A percentile compares a stretch with the other conserved stretches of the same genome.
phyloP scores from a whole-genome alignment of 2,888 invertebrate genomes.

The Zygothrica quintamaculata region DNA sequence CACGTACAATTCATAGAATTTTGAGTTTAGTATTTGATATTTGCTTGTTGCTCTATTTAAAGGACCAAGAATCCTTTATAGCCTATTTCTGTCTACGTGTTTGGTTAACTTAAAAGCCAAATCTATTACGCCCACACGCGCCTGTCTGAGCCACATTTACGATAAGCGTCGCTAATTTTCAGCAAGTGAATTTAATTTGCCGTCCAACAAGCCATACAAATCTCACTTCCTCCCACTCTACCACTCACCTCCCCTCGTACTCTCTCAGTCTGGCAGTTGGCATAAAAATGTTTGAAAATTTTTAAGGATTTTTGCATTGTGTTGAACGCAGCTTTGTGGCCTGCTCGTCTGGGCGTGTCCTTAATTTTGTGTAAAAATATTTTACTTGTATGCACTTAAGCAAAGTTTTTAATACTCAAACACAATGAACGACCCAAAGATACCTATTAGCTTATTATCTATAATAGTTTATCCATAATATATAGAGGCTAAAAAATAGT shows the following conservation, averaged over 20 bases:
- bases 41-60: constrained; percentile 40
- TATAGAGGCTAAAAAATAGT: too few relatives aligned
- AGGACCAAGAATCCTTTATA: too few relatives aligned
- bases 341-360: constrained; percentile 37
- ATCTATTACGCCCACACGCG: constrained; percentile 40
- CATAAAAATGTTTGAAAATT: background rate
- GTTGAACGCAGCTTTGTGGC: constrained; percentile 31
- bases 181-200: constrained; percentile 64
- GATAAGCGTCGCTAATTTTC: constrained; percentile 64
- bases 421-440: background rate
- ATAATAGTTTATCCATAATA: too few relatives aligned
- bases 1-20: constrained; percentile 55
- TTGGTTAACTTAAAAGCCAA: constrained; percentile 57
- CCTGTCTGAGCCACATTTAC: constrained; percentile 49
- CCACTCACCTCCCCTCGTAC: background rate
- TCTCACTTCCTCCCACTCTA: constrained; percentile 25
- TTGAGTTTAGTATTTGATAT: constrained; percentile 36
- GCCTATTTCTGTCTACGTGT: constrained; percentile 64
- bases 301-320: constrained; percentile 28
- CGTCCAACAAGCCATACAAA: constrained; percentile 56
- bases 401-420: background rate
- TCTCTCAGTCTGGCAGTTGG: background rate
- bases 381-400: constrained; percentile 27
- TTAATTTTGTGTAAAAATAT: constrained; percentile 30
- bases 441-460: constrained; percentile 2